Evolutionary conservation across 2,888 invertebrate species (phyloP).

Genomic region (Brenthis ino): DNA sequence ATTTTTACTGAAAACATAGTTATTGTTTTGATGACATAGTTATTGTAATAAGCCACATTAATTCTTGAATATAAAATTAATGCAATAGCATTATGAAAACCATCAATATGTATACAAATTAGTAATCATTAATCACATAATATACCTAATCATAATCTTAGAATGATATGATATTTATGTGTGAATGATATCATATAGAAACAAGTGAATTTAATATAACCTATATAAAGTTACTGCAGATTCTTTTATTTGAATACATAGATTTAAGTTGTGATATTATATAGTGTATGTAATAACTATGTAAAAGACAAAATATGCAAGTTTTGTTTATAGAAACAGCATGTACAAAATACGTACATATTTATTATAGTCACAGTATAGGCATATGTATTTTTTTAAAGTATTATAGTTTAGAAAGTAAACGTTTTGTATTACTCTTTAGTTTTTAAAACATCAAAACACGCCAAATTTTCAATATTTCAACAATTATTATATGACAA

Average conservation of each 20-base stretch:
- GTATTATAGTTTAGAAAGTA: background rate
- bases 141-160: background rate
- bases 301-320: conserved; percentile 10
- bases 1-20: background rate
- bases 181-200: too few relatives aligned
- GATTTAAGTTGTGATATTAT: background rate
- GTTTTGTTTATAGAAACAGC: conserved; percentile 25
- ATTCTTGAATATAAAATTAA: too few relatives aligned
- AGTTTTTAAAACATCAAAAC: background rate
- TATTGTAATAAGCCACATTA: too few relatives aligned
- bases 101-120: too few relatives aligned
- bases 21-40: too few relatives aligned
- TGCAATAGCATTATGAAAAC: too few relatives aligned
- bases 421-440: conserved; percentile 6
- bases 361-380: conserved; percentile 2
- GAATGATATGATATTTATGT: background rate
- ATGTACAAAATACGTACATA: conserved; percentile 14
- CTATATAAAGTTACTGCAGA: background rate
- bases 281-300: background rate
- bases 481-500: conserved; percentile 58
- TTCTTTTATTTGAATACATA: background rate
- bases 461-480: conserved; percentile 30
- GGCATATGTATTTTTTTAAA: background rate
- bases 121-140: background rate
- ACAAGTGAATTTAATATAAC: conserved; percentile 1